Evolutionary conservation across 2,888 invertebrate species (phyloP), one percentile per base, ranked within the genome.

Genomic region (Cryptophagus acutangulus): DNA sequence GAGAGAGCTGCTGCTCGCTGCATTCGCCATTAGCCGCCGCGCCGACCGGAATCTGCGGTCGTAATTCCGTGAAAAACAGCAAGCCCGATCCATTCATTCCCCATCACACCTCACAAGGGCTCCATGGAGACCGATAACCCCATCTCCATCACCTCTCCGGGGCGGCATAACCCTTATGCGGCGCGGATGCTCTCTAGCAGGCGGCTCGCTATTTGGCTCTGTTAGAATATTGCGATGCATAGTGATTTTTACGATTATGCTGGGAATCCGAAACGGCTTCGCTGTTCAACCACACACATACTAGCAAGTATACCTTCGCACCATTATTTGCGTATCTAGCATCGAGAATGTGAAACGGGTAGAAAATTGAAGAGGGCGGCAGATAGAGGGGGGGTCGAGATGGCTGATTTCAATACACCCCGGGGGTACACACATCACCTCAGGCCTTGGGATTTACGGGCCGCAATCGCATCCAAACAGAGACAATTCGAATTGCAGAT

Each of bases 51-150:
- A 58, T 62, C 57, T 59, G 62, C 57, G 59, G 61, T 55, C 57
- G 59, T 61, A 63, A 62, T 59, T 58, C 54, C 58, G 46, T 53
- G 60, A 60, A 61, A 63, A 65, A 64, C 57, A 57, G 53, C 55
- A 55, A 39, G 48, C 58, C 45, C 58, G 54, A 61, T 58, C 61
- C 62, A 61, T 65, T 61, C 59, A 52, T 66, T 66, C 61, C 61
- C 63, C 63, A 66, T 66, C 66, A 62, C 65, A 67, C 66, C 66
- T 66, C 57, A 53, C 58, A 63, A 69, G 59, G 58, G 65, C 61
- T 56, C 75, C 74, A 65, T 62, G 50, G 75, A 74, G 75, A 73
- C 71, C 71, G 69, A 74, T 76, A 76, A 75, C 75, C 75, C 74
- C 73, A 75, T 75, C 74, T 73, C 70, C 66, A 49, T 66, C 60